Evolutionary conservation across 2,888 invertebrate species (phyloP), one percentile per base, ranked within the genome.

Genomic region (Candidula unifasciata): DNA sequence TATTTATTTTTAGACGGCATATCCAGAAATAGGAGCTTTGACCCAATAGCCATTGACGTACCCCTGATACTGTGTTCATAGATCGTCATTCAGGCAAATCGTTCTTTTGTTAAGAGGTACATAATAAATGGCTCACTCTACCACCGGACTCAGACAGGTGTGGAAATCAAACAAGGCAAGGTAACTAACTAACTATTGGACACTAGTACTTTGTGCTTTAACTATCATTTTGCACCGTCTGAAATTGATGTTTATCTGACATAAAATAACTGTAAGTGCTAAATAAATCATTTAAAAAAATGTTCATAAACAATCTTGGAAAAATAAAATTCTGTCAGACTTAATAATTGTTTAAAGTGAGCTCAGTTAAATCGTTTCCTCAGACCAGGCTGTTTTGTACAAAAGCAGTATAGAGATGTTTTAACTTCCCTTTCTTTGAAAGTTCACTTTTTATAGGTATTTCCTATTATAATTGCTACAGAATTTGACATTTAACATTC

Each of bases 31-130:
- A 74, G 18, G 60, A 24, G 3, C 54, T 2, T 27, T 54, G 54
- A 69, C 71, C 69, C 44, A 57, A 69, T 80, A n/a, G 33, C 80
- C 71, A 54, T 71, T 52, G 33, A 30, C 57, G 16, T 44, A 8
- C 54, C 2, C 27, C 30, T 16, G 33, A 30, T 74, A 24, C 54
- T 54, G 52, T 54, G 21, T 74, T 73, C 44, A 52, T 54, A 2
- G 44, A 27, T 74, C 33, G 21, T 33, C 71, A 27, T 71, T 68
- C 69, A 74, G 30, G 54, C 74, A n/a, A 30, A 33, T 74, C 54
- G 54, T 10, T 44, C 74, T 30, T 74, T 74, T 74, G 74, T 54
- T 74, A 30, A 52, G 27, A 16, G 27, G 30, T 54, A 21, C 54
- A 6, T 54, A 57, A 74, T 74, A 74, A 54, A 30, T 30, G 74